A percentile compares a stretch with the other conserved stretches of the same genome.
Conservation (phyloP, 2,113 vertebrate genomes). For the Zapus hudsonius region DNA sequence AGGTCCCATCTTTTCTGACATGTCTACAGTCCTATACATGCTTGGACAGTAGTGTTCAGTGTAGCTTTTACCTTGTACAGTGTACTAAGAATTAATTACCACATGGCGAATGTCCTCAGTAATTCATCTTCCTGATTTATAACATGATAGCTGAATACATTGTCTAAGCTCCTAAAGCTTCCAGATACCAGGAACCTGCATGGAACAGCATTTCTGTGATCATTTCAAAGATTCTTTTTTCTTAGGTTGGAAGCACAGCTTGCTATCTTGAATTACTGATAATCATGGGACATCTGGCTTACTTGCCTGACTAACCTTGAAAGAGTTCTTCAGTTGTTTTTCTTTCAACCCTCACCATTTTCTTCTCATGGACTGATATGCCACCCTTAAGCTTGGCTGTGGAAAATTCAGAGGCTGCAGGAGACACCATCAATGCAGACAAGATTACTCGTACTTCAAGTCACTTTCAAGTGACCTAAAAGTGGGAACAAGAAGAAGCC, state of each 20-base stretch:
- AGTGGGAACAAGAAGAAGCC: neutral
- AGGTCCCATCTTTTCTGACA: no score
- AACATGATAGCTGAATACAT: no score
- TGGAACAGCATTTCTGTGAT: neutral
- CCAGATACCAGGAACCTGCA: neutral
- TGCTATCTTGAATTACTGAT: conserved; percentile 5
- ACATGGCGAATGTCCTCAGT: neutral
- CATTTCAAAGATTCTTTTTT: neutral
- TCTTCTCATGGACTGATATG: no score
- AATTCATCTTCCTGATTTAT: neutral
- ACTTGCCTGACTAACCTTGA: neutral
- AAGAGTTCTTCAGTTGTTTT: neutral
- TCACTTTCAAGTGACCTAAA: neutral
- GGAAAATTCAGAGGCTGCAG: neutral
- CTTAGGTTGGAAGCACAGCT: neutral
- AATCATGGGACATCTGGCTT: neutral
- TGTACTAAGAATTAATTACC: neutral
- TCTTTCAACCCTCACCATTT: neutral
- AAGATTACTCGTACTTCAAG: neutral
- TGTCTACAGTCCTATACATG: rapidly evolving
- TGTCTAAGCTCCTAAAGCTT: neutral
- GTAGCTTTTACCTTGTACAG: neutral
- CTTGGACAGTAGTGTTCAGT: neutral
- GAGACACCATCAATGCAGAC: neutral
- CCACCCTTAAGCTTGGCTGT: neutral